Evolutionary conservation across 2,888 invertebrate species (phyloP).

Genomic region (Prenolepis imparis): DNA sequence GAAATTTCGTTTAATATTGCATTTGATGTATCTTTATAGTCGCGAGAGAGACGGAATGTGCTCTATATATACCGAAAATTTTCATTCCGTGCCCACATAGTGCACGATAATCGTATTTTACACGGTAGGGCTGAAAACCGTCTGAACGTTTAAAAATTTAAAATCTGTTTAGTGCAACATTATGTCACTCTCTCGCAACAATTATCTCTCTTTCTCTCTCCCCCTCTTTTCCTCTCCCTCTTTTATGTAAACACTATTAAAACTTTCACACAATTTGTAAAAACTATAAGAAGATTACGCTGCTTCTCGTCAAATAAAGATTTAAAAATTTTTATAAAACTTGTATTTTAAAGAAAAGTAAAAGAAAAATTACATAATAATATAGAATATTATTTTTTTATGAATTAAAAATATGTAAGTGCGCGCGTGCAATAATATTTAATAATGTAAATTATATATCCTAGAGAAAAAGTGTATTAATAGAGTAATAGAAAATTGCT

Average conservation of each 20-base stretch:
- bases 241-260: slow-evolving; percentile 31
- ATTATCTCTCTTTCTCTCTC: slow-evolving; percentile 3
- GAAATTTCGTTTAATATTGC: slow-evolving; percentile 33
- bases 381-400: slow-evolving; percentile 6
- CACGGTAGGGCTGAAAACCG: slow-evolving; percentile 7
- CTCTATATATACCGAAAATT: slow-evolving; percentile 3
- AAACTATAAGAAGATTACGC: slow-evolving; percentile 4
- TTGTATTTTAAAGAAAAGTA: neutral
- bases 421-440: neutral
- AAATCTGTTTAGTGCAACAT: slow-evolving; percentile 34
- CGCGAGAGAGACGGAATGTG: neutral
- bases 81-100: neutral
- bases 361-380: neutral
- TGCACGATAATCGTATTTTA: slow-evolving; percentile 34
- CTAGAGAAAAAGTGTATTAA: too few relatives aligned
- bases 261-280: slow-evolving; percentile 24
- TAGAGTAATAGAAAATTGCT: neutral
- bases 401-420: slow-evolving; percentile 2
- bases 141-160: slow-evolving; percentile 27
- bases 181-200: slow-evolving; percentile 14
- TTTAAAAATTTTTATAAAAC: neutral
- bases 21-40: slow-evolving; percentile 39
- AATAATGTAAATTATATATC: neutral
- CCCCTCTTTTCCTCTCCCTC: neutral
- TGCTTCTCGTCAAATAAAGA: neutral